Evolutionary conservation across 2,113 vertebrate genomes (phyloP), one percentile per base, ranked within the genome.

Genomic region (Geococcyx californianus): DNA sequence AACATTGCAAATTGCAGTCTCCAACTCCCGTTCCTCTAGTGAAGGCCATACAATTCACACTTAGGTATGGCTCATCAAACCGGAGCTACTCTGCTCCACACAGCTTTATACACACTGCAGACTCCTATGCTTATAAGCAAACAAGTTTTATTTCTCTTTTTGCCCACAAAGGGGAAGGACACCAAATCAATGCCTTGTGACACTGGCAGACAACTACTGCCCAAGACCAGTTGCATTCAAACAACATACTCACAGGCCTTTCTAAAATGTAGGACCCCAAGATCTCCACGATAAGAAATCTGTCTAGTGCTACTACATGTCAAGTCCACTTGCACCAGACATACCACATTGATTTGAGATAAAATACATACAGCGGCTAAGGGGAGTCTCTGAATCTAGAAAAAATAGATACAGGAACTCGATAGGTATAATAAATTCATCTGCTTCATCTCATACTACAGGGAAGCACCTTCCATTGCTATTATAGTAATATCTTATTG

Each of bases 61-160:
- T 29, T 44, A 26, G 38, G 11, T 23, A 62, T 1, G 16, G 38
- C 21, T 82, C 36, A 74, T 82, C 36, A 74, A 75, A 52, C 42
- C 47, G 1, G 10, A 73, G 40, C 21, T 58, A 7, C n/a, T 47
- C 29, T 15, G 29, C 34, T 33, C 28, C 87, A 51, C n/a, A 60
- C 16, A 54, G 25, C 16, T 78, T 78, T 38, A 31, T 29, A 33
- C 2, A 56, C 17, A 31, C 33, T 45, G 36, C 29, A 88, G 33
- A 33, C 10, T 52, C 25, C 63, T 49, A 8, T 20, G 42, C 8
- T 47, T 20, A 8, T 12, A 64, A 79, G 56, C 10, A 82, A 88
- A 55, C 8, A 20, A 72, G 36, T 84, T 87, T 74, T 77, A 36
- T 93, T 81, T 77, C 42, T 81, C 42, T 36, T 93, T 75, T 36